Conservation (phyloP, 2,113 vertebrate species). For the Ceyx cyanopectus region DNA sequence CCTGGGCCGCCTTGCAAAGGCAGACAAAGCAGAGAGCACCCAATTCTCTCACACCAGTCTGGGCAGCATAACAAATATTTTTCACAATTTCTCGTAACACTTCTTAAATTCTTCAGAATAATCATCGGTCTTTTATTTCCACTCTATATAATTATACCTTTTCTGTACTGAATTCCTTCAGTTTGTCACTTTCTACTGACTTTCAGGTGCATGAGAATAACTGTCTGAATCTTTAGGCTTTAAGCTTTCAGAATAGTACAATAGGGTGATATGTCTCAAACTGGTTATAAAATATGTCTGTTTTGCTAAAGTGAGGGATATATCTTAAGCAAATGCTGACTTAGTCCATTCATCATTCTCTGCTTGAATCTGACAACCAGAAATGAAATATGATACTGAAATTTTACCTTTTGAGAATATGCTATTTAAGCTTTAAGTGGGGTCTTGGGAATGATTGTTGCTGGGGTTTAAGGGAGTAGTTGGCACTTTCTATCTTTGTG, state of each 20-base stretch:
- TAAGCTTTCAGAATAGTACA: not conserved
- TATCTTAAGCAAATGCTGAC: not conserved
- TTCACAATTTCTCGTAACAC: not conserved
- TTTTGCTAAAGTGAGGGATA: not conserved
- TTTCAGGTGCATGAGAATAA: not conserved
- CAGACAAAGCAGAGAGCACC: not conserved
- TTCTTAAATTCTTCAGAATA: not conserved
- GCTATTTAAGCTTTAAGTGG: not conserved
- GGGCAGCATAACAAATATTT: not conserved
- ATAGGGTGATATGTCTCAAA: not conserved
- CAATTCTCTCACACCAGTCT: not conserved
- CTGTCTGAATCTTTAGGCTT: not conserved
- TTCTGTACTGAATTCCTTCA: not conserved
- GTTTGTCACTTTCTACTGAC: not conserved
- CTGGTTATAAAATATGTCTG: not conserved
- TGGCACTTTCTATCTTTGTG: not conserved
- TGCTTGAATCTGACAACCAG: not conserved
- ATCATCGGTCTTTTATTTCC: not conserved
- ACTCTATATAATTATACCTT: not conserved
- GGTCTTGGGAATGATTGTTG: not conserved
- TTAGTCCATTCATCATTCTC: not conserved
- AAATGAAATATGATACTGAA: not conserved
- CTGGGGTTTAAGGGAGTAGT: not conserved
- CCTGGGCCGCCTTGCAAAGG: not conserved
- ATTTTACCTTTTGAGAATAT: not conserved